Evolutionary conservation across 2,888 invertebrate species (phyloP), one percentile per base, ranked within the genome.

Genomic region (Timema cristinae): DNA sequence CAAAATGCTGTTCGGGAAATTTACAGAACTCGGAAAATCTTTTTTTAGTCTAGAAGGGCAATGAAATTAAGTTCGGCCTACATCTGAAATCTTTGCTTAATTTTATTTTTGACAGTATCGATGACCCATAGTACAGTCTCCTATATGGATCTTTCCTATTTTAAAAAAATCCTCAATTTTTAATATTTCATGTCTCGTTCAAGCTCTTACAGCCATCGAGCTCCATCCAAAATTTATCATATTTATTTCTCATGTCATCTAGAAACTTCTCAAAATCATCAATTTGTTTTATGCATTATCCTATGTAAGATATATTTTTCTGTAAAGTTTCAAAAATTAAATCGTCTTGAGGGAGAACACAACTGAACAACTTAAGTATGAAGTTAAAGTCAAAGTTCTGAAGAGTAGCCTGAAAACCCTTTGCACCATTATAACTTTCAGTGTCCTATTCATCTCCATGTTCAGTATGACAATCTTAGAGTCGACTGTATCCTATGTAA

Each of bases 351-450:
- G 69, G 59, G 48, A 69, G n/a, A n/a, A 59, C n/a, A 10, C 15
- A 10, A 48, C 13, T n/a, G 15, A 56, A 69, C 16, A 59, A 59
- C 15, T 59, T 56, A 32, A 69, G 48, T 6, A 59, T 54, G 69
- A 69, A 69, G 50, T 69, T 49, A 49, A 69, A 69, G 49, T 48
- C 49, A 11, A 69, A 32, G 15, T 69, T 56, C 32, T 59, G 69
- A 56, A 47, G 69, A 47, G 66, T 66, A 66, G 8, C 32, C 15
- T 13, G 59, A 0, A 69, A 69, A 15, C 56, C 69, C n/a, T 32
- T 32, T 32, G 59, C 69, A 49, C 59, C 56, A 54, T 52, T 51
- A 48, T 69, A 56, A 16, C 13, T 69, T 15, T 56, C 32, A 10
- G 32, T 32, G 49, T 56, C 69, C 69, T 51, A 69, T 59, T 69